phyloP scores from a whole-genome alignment of 2,113 vertebrate species.

The Melierax canorus region DNA sequence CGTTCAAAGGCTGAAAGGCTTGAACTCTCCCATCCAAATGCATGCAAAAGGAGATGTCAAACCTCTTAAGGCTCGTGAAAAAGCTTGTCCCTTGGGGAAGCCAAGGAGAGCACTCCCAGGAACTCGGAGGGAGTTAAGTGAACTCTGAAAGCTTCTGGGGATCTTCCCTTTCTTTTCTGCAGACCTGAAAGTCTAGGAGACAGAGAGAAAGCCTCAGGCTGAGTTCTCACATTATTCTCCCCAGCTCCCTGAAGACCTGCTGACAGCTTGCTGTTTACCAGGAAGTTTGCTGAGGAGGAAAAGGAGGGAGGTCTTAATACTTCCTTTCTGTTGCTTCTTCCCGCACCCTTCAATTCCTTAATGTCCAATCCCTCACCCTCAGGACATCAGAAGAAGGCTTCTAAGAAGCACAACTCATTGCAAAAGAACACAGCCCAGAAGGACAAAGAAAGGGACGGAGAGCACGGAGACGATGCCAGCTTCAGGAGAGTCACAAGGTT shows the following conservation, averaged over 20 bases:
- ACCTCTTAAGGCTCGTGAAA: background rate
- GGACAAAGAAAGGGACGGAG: background rate
- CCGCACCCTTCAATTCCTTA: background rate
- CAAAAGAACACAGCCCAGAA: background rate
- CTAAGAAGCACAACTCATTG: background rate
- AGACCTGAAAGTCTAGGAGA: background rate
- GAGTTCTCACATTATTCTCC: background rate
- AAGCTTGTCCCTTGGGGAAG: background rate
- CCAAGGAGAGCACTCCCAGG: background rate
- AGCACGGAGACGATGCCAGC: background rate
- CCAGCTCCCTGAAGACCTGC: background rate
- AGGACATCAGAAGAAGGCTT: background rate
- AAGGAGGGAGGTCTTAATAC: background rate
- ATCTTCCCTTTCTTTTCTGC: background rate
- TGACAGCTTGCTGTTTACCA: background rate
- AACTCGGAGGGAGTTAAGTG: background rate
- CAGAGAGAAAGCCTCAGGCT: background rate
- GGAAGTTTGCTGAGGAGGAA: background rate
- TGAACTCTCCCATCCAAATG: background rate
- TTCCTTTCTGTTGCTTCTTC: background rate
- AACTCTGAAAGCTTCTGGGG: background rate
- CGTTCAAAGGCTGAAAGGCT: background rate
- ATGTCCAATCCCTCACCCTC: background rate
- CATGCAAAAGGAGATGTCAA: background rate
- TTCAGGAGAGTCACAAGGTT: background rate